Base-by-base conservation (phyloP, 64 coral and sea anemone species). In the Cladopsammia gracilis region DNA sequence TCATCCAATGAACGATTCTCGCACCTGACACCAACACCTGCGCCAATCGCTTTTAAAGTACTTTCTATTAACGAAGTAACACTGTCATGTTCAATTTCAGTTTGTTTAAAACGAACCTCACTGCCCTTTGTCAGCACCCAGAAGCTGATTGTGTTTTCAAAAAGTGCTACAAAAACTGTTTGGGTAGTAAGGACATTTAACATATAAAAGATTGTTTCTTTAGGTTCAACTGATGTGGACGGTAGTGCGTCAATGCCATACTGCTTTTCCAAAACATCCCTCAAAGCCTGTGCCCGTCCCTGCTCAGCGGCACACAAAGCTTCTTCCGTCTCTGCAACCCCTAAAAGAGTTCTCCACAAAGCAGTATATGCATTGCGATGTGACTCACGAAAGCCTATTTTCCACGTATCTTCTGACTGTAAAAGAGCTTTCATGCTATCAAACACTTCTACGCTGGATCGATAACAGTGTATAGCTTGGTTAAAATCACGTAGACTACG, bases 241-340 rank as follows among this genome's bases (percentile, higher is more conserved):
- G 67, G 10, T 11, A 42, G 67, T 23, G 48, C 4, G 18, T 4
- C 6, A 58, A 75, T 14, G 47, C 43, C 14, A 71, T 89, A 89
- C 11, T 78, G 25, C 0, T 47, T 48, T 48, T 47, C 7, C 73
- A 89, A 76, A 4, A 49, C 49, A 65, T 89, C 87, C 11, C 6
- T 6, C 52, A 54, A 54, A 54, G 52, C 52, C 52, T 11, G 6
- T 54, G 52, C 52, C 11, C 87, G 70, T 75, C 70, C 86, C 58
- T 20, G 15, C 22, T 88, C 86, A 47, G 86, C 71, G 1, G 57
- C 86, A 50, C 61, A 24, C 45, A 89, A 75, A 65, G 87, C 87
- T 20, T 89, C 87, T 14, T 89, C 58, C 0, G 14, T 16, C 58
- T 65, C 34, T 48, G 64, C 10, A n/a, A 89, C 15, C 14, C 47